phyloP scores from a whole-genome alignment of 2,113 vertebrate genomes.

The Oryzias woworae region DNA sequence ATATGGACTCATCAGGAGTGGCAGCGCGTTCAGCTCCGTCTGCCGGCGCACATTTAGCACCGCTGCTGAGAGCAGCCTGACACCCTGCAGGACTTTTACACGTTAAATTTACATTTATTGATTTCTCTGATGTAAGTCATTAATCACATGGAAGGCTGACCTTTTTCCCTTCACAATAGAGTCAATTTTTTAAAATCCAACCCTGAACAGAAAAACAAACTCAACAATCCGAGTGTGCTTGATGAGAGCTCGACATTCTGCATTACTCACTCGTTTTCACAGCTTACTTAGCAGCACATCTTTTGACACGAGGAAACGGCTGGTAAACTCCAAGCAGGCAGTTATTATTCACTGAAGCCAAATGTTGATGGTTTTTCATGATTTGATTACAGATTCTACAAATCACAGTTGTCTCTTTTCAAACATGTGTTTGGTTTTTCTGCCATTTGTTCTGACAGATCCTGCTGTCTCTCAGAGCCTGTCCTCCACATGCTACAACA shows the following conservation, averaged over 20 bases:
- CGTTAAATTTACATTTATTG: constrained; percentile 73
- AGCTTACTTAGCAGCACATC: constrained; percentile 1
- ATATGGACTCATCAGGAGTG: constrained; percentile 40
- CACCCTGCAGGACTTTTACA: constrained; percentile 59
- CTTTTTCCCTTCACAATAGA: constrained; percentile 35
- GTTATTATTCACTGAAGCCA: not conserved
- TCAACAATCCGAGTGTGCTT: not conserved
- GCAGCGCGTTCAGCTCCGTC: constrained; percentile 20
- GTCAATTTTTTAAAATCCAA: constrained; percentile 51
- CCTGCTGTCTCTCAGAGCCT: too few relatives aligned
- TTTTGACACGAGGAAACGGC: constrained; percentile 7
- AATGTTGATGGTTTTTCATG: constrained; percentile 1
- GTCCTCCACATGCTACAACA: too few relatives aligned
- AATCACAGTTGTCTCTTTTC: not conserved
- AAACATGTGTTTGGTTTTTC: too few relatives aligned
- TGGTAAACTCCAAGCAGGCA: constrained; percentile 3
- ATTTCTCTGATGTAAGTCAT: constrained; percentile 61
- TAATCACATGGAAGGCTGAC: constrained; percentile 58
- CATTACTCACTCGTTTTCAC: not conserved
- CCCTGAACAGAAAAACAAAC: constrained; percentile 13
- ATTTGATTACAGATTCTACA: not conserved
- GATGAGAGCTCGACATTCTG: constrained; percentile 2
- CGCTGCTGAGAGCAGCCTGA: constrained; percentile 26
- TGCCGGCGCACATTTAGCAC: not conserved
- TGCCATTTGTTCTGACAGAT: too few relatives aligned